Base-by-base conservation (phyloP, 2,797 vertebrate genomes). In the Rallus crepitans region DNA sequence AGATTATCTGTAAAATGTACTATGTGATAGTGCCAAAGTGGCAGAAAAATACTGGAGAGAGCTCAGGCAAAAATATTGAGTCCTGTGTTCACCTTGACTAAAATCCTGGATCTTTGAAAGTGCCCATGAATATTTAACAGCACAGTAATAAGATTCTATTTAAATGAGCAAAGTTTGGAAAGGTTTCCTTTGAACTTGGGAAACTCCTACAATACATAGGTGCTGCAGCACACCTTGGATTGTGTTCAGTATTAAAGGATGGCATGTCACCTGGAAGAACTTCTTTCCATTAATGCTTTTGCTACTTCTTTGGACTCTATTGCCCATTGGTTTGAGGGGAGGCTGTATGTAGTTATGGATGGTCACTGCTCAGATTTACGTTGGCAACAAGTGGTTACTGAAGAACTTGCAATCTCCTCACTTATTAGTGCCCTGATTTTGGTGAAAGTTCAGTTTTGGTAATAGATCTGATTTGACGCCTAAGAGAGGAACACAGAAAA, bases 121-220 rank as follows among this genome's bases (percentile, higher is more conserved):
- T 80, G 20, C 2, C 33, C 45, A 84, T 96, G 56, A 96, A 92
- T 94, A 88, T 88, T 91, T 93, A 90, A 93, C 85, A 88, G 31
- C 40, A 89, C n/a, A 61, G 50, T 77, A 94, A 60, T 57, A 92
- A 59, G 15, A 59, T 79, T 64, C 35, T 77, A 30, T 64, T 88
- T 89, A 90, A 92, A 77, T 75, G 30, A 78, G 23, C 25, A 63
- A 89, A 33, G 28, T 78, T 95, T 40, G 27, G 4, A 33, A 82
- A 87, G 24, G 37, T 63, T 89, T 35, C 15, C 60, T 97, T 82
- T 88, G 82, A 92, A 80, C 53, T 72, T 39, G 12, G 30, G n/a
- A 88, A 60, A 30, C 23, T 94, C 80, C 37, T 25, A n/a, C 20
- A 88, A 77, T 56, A 73, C 45, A 56, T 60, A 33, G 15, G 11